phyloP scores from a whole-genome alignment of 2,888 invertebrate species.

The Sarcophaga caerulescens region DNA sequence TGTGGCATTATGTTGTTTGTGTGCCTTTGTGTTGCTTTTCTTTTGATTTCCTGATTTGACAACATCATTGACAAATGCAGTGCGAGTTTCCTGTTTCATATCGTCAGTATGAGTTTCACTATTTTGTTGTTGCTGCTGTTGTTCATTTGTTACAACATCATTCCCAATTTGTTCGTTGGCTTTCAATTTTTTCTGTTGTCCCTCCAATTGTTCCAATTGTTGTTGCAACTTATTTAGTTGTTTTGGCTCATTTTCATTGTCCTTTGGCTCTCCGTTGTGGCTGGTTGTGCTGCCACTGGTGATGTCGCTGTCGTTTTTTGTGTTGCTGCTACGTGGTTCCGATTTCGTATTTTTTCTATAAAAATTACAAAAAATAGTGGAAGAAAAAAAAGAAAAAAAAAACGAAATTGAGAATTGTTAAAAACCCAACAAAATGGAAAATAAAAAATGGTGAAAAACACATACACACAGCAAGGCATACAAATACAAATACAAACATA shows the following conservation, averaged over 20 bases:
- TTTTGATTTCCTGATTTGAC: conserved; percentile 69
- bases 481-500: background rate
- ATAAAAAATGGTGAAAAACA: conserved; percentile 1
- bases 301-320: conserved; percentile 45
- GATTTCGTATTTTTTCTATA: conserved; percentile 78
- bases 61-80: conserved; percentile 60
- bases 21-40: conserved; percentile 59
- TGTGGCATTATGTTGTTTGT: conserved; percentile 75
- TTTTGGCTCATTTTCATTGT: conserved; percentile 64
- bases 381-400: background rate
- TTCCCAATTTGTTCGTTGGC: conserved; percentile 67
- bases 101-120: conserved; percentile 75
- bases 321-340: conserved; percentile 72
- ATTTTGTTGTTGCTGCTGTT: conserved; percentile 75
- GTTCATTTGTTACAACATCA: conserved; percentile 69
- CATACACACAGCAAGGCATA: conserved; percentile 4
- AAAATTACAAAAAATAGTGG: conserved; percentile 8
- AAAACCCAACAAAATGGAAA: background rate
- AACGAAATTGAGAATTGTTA: background rate
- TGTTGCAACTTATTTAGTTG: conserved; percentile 80
- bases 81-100: conserved; percentile 69
- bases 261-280: conserved; percentile 50
- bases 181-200: conserved; percentile 74
- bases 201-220: conserved; percentile 77
- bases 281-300: conserved; percentile 1